Evolutionary conservation across 2,797 vertebrate species (phyloP).

Genomic region (Pyrocephalus nanus): DNA sequence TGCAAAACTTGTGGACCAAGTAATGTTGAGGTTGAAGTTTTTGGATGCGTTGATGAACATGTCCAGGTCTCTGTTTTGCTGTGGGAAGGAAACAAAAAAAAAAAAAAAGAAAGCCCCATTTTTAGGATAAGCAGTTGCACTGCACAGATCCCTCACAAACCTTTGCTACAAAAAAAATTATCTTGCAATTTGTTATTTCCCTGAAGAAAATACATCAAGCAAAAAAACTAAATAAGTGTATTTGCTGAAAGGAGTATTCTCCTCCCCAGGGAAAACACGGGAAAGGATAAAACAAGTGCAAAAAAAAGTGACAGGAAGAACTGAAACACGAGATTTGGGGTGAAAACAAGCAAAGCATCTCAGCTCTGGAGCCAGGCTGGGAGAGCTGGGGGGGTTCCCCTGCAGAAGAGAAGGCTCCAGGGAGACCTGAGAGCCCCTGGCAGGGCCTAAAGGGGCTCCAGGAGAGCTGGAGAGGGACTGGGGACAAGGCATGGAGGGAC

Average conservation of each 20-base stretch:
- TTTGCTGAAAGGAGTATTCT: background rate
- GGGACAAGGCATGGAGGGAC: accelerated
- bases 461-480: background rate
- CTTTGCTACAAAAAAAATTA: background rate
- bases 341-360: background rate
- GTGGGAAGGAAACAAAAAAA: background rate
- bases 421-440: background rate
- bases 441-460: background rate
- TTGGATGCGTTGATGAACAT: slow-evolving; percentile 99
- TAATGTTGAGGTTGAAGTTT: slow-evolving; percentile 99
- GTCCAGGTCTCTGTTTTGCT: slow-evolving; percentile 97
- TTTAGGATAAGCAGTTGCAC: background rate
- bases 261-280: background rate
- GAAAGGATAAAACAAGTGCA: background rate
- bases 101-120: background rate
- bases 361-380: background rate
- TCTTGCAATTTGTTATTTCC: background rate
- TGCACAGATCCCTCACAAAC: background rate
- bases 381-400: background rate
- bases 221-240: background rate
- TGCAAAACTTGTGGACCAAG: slow-evolving; percentile 95
- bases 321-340: accelerated
- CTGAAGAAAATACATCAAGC: background rate
- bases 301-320: background rate
- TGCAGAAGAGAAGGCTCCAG: background rate